phyloP scores from a whole-genome alignment of 2,888 invertebrate species.

The Apodemia hepburni region DNA sequence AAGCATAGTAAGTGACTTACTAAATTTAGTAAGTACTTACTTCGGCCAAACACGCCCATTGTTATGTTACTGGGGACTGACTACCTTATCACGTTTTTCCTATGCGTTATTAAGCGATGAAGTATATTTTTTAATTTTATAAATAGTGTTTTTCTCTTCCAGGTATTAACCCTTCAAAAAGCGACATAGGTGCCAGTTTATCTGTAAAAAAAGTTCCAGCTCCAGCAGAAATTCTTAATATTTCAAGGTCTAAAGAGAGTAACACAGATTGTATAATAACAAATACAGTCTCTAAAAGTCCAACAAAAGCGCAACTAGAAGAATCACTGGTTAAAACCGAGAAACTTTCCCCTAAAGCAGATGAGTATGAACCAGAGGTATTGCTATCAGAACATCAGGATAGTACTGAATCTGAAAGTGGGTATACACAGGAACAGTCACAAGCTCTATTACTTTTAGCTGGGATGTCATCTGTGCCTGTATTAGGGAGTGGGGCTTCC shows the following conservation, averaged over 20 bases:
- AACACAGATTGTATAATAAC: constrained; percentile 48
- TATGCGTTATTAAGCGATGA: too few relatives aligned
- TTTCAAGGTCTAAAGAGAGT: constrained; percentile 53
- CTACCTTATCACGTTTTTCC: too few relatives aligned
- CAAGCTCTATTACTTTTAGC: constrained; percentile 61
- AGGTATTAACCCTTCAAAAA: constrained; percentile 74
- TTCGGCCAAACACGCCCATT: too few relatives aligned
- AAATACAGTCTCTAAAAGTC: constrained; percentile 54
- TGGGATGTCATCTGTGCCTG: constrained; percentile 61
- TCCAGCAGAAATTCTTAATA: constrained; percentile 47
- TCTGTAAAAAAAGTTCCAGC: constrained; percentile 56
- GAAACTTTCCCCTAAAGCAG: constrained; percentile 68
- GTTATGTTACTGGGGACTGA: too few relatives aligned
- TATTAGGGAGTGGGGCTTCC: constrained; percentile 54
- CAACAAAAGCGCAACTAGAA: constrained; percentile 48
- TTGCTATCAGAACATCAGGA: constrained; percentile 70
- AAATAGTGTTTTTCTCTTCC: constrained; percentile 30
- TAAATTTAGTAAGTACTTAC: too few relatives aligned
- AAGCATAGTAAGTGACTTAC: too few relatives aligned
- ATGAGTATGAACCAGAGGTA: constrained; percentile 74
- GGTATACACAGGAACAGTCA: constrained; percentile 59
- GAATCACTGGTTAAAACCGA: constrained; percentile 64
- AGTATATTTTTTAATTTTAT: too few relatives aligned
- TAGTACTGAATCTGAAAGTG: constrained; percentile 54
- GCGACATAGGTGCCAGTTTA: constrained; percentile 51